Base-by-base conservation (phyloP, 2,113 vertebrate genomes). In the Silurus asotus region DNA sequence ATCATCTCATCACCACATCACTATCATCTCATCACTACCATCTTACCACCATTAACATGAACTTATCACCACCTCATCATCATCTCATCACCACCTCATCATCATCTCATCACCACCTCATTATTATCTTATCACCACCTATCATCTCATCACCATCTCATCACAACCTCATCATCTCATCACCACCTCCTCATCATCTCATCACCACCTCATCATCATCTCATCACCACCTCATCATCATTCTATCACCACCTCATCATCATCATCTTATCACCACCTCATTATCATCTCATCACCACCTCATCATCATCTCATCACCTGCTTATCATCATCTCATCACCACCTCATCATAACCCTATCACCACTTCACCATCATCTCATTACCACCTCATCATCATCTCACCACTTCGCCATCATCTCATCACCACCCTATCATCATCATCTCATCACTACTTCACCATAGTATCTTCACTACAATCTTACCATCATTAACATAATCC, bases 111-210 rank as follows among this genome's bases (percentile, higher is more conserved):
- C 20, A 51, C 72, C 15, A 8, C n/a, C 72, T 75, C 48, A 75
- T 9, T 48, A 51, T 23, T 48, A 51, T 20, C 67, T 14, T 13
- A 72, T 8, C 67, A 45, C 67, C 28, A 15, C 3, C 65, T 69
- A 37, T 11, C 62, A 64, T 8, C 23, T n/a, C 6, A n/a, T 2
- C 20, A 95, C 23, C 48, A 25, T 10, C n/a, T 37, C 37, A n/a
- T n/a, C n/a, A n/a, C n/a, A n/a, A 23, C 8, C 55, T 49, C 62
- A 65, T 1, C 4, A 13, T 69, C 25, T 28, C 65, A 10, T 2
- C 8, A 5, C 23, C 13, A 15, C 14, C 0, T 1, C 65, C 9
- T 6, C 4, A 19, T 48, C 45, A 69, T 0, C 9, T 4, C 23
- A 20, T 15, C 17, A 8, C 6, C 4, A 8, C 9, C 15, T 72